These are phyloP conservation scores for Bembecia ichneumoniformis DNA, from an alignment of 2,888 invertebrate species.

Conservation along the genomic window DNA sequence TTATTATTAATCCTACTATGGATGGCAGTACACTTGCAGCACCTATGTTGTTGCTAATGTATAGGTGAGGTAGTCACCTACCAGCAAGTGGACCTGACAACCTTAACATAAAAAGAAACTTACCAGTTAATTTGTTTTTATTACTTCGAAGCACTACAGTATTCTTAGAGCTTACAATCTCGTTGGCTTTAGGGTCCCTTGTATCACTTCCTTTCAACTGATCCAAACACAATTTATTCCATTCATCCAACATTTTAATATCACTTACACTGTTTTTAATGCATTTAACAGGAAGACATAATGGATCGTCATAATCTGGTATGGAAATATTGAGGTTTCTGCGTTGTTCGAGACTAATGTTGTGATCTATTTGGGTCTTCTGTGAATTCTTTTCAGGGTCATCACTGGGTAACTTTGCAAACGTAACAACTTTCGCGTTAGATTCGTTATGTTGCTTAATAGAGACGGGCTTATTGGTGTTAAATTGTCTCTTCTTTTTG, in stretches of 20 bases:
- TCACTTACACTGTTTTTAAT: conserved; percentile 28
- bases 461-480: not conserved
- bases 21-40: too few relatives aligned
- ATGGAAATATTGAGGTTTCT: conserved; percentile 35
- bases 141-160: conserved; percentile 44
- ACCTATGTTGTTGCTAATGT: too few relatives aligned
- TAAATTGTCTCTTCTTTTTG: not conserved
- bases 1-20: too few relatives aligned
- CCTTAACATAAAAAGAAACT: too few relatives aligned
- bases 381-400: not conserved
- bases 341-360: conserved; percentile 16
- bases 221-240: conserved; percentile 55
- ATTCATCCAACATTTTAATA: conserved; percentile 32
- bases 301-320: conserved; percentile 55
- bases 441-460: not conserved
- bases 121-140: conserved; percentile 21
- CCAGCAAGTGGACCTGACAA: too few relatives aligned
- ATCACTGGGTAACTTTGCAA: not conserved
- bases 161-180: conserved; percentile 34
- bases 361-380: not conserved
- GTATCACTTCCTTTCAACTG: conserved; percentile 38
- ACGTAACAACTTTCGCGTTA: not conserved
- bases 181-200: conserved; percentile 28
- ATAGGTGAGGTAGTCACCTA: too few relatives aligned
- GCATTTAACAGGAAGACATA: conserved; percentile 53